Base-by-base conservation (phyloP, 1,140 invertebrate genomes). In the Drepana arcuata region DNA sequence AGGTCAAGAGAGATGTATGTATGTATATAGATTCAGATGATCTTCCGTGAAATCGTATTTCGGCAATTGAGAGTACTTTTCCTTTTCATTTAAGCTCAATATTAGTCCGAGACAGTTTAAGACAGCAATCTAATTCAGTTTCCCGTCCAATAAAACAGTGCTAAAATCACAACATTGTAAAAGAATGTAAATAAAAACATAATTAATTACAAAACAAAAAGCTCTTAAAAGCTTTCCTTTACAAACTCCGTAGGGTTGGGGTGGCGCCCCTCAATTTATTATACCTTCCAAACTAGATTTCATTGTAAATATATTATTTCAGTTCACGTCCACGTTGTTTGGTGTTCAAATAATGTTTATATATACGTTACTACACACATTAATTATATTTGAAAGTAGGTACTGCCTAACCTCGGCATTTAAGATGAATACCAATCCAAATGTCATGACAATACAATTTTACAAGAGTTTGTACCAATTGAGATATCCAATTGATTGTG, bases 201-300 rank as follows among this genome's bases (percentile, higher is more conserved):
- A 70, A 74, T 70, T 74, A 81, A 81, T 81, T 78, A 80, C 63
- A 60, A 69, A 73, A 77, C 69, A 75, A 81, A 73, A 77, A 78
- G 69, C 73, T 77, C 64, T 75, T 78, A 81, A 81, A 72, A 77
- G 67, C 71, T 74, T 74, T 73, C 67, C 64, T 68, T 71, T 77
- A 64, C 62, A 66, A 75, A 68, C 69, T 60, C 61, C 57, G 58
- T 62, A 54, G 58, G 61, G 67, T 64, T 67, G 65, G 75, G 71
- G 75, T 68, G 62, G 58, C 69, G 49, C 71, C 71, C 75, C 63
- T 62, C 59, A 61, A 66, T 69, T 70, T 69, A 67, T 68, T 68
- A 26, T 55, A 62, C 61, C 45, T 33, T 46, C 58, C 59, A 57
- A 67, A 72, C 66, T 74, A 70, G 44, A 54, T 54, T 56, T 54